A percentile compares a stretch with the other conserved stretches of the same genome.
phyloP scores from a whole-genome alignment of 2,113 vertebrate genomes.

The Panthera tigris region DNA sequence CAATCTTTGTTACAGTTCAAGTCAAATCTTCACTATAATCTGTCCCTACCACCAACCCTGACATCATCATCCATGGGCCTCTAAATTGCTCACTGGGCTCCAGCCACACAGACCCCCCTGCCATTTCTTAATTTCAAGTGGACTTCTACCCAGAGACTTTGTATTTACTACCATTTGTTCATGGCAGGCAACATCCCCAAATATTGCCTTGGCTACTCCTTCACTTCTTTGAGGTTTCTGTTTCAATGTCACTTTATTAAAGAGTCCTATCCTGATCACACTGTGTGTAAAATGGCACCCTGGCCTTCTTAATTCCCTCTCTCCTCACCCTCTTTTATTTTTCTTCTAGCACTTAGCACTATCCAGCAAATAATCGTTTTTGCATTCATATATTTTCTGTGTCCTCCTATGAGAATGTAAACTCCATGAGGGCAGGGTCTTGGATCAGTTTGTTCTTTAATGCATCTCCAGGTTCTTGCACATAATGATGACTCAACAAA shows the following conservation, averaged over 20 bases:
- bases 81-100: neutral
- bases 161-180: neutral
- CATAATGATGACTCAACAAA: neutral
- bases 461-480: neutral
- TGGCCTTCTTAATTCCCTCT: neutral
- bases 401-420: neutral
- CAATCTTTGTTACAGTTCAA: neutral
- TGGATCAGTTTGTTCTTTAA: neutral
- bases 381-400: neutral
- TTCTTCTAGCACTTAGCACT: neutral
- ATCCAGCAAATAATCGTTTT: neutral
- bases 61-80: rapidly evolving
- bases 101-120: neutral
- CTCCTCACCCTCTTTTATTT: neutral
- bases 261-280: neutral
- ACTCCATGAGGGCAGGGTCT: neutral
- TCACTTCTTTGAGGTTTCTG: neutral
- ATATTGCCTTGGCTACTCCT: neutral
- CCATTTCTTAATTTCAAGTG: neutral
- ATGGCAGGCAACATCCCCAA: neutral
- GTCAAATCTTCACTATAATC: neutral
- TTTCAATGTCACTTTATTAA: neutral
- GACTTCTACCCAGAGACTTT: neutral
- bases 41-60: neutral
- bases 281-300: neutral